Percentiles rank a stretch among this genome's conserved stretches.
phyloP scores from a whole-genome alignment of 1,140 invertebrate genomes.

The Zaprionus inermis region DNA sequence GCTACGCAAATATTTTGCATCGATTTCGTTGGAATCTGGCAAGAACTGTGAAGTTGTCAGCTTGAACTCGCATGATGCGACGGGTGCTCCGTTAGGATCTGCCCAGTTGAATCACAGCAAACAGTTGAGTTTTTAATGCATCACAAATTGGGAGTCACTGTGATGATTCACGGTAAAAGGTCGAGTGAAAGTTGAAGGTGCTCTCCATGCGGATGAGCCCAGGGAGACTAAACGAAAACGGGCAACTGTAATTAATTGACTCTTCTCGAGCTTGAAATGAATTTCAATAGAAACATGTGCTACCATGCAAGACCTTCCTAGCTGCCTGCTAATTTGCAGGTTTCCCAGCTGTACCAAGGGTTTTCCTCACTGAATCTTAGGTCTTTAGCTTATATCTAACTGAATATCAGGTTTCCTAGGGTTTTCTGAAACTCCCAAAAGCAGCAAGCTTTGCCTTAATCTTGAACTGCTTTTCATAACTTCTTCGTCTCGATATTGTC shows the following conservation, averaged over 20 bases:
- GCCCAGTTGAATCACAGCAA: slow-evolving; percentile 18
- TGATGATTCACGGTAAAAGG: not conserved
- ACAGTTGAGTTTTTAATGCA: slow-evolving; percentile 2
- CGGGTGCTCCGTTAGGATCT: not conserved
- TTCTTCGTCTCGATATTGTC: not conserved
- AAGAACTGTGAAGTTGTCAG: slow-evolving; percentile 29
- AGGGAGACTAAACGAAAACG: too few species aligned
- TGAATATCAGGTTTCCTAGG: not conserved
- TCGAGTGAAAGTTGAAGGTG: not conserved
- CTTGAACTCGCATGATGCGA: too few species aligned
- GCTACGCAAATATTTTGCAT: slow-evolving; percentile 46
- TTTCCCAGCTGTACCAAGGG: not conserved
- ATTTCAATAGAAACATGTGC: not conserved
- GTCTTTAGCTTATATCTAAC: too few species aligned
- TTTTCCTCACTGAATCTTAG: too few species aligned
- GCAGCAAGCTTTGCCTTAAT: not conserved
- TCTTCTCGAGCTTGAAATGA: not conserved
- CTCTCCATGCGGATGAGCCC: not conserved
- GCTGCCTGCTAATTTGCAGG: not conserved
- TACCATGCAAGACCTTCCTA: not conserved
- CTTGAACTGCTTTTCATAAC: not conserved
- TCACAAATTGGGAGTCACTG: not conserved
- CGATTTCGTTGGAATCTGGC: slow-evolving; percentile 29
- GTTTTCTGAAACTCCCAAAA: not conserved
- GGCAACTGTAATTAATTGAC: not conserved